Percentiles rank a stretch among this genome's conserved stretches.
Evolutionary conservation across 1,140 invertebrate species (phyloP).

Genomic region (Panonychus citri): DNA sequence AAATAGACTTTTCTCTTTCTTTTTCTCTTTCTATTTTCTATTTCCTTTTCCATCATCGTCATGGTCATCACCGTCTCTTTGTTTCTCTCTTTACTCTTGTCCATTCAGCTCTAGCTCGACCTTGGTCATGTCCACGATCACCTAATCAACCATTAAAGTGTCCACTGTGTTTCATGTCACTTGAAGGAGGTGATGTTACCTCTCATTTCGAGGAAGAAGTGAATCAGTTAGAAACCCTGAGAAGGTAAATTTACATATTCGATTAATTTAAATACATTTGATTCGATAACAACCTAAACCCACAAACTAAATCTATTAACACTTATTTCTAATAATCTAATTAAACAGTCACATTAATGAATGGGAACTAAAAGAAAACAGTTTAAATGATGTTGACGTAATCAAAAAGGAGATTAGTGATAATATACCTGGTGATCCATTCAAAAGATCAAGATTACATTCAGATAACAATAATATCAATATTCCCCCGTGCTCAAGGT

Average conservation of each 20-base stretch:
- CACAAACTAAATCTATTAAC: too few species aligned
- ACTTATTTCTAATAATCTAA: too few species aligned
- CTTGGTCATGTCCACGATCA: background rate
- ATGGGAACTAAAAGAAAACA: background rate
- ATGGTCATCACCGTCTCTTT: background rate
- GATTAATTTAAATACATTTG: background rate
- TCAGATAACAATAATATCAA: too few species aligned
- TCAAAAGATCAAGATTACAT: background rate
- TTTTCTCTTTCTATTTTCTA: background rate
- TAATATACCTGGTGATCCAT: background rate
- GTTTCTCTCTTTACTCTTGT: background rate
- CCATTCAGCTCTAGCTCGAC: background rate
- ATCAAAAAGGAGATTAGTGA: background rate
- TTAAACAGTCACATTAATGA: background rate
- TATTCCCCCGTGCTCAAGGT: background rate
- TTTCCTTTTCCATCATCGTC: background rate
- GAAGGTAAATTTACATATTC: conserved; percentile 6
- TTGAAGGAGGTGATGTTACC: conserved; percentile 7
- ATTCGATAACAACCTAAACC: too few species aligned
- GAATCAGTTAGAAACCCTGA: conserved; percentile 8
- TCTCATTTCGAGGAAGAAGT: conserved; percentile 10
- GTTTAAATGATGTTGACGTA: background rate
- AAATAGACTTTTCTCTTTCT: too few species aligned
- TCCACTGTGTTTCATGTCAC: conserved; percentile 6
- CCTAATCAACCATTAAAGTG: conserved; percentile 2